Evolutionary conservation across 1,140 invertebrate species (phyloP).

Genomic region (Euura lappo): DNA sequence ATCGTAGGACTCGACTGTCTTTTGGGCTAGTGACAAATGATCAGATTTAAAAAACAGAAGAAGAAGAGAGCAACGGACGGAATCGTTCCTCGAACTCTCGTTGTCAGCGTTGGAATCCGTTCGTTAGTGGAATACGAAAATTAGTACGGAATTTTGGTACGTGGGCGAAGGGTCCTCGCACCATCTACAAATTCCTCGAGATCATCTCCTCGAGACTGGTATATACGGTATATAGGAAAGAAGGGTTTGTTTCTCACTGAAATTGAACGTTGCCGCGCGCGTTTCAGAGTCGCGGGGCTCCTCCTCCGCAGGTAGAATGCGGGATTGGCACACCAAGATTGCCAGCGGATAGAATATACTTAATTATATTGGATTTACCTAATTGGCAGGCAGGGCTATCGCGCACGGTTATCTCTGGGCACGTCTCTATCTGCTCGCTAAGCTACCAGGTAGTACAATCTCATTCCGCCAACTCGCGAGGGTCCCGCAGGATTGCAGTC

Average conservation of each 20-base stretch:
- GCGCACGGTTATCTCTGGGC: constrained; percentile 28
- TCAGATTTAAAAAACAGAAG: constrained; percentile 29
- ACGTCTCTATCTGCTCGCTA: constrained; percentile 37
- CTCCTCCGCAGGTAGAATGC: not conserved
- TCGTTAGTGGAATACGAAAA: not conserved
- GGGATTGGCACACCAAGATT: constrained; percentile 16
- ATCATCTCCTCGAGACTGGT: not conserved
- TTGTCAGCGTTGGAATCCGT: too few relatives aligned
- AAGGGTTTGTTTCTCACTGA: not conserved
- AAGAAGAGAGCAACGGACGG: too few relatives aligned
- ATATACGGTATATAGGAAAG: not conserved
- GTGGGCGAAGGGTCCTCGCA: not conserved
- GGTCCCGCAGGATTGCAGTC: not conserved
- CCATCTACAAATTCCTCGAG: not conserved
- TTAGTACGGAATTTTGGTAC: not conserved
- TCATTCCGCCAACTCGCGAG: too few relatives aligned
- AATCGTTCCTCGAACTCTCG: constrained; percentile 25
- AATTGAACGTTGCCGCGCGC: not conserved
- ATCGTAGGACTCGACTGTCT: constrained; percentile 11
- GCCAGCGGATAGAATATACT: constrained; percentile 36
- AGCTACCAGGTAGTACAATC: constrained; percentile 2
- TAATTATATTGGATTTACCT: constrained; percentile 46
- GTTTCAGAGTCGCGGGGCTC: not conserved
- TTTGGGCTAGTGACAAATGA: constrained; percentile 36
- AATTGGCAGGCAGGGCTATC: constrained; percentile 39